Evolutionary conservation across 2,113 vertebrate species (phyloP), one percentile per base, ranked within the genome.

Genomic region (Albula goreensis): DNA sequence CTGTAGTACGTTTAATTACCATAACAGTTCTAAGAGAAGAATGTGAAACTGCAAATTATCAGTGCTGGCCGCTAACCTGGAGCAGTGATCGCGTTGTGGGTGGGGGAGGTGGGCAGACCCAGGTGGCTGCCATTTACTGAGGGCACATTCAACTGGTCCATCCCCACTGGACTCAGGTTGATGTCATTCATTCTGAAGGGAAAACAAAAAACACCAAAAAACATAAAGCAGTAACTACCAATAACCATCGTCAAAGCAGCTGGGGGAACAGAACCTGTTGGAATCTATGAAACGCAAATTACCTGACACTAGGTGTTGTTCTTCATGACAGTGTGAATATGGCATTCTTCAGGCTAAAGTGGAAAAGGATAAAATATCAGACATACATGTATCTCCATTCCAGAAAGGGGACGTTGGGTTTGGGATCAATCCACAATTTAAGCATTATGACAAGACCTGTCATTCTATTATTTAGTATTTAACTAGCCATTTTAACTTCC

Each of bases 81-180:
- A 60, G 97, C 92, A 86, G 97, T 90, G 86, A 99, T 97, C 89
- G 97, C 52, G 57, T 96, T 99, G 94, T 99, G 98, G 48, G 97
- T 96, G 80, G 98, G 98, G 7, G 98, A 99, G 0, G 96, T 95
- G 89, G 97, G 93, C 93, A 99, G 93, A 11, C 98, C 97, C 88
- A 99, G 92, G 92, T 99, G 98, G 91, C 95, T 94, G 89, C 96
- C 96, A 94, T 96, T 97, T 91, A 98, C 97, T 11, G 98, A 96
- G 86, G 98, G 95, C 85, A 97, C 96, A 86, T 96, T 96, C 91
- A 99, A 96, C 93, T 98, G 97, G 93, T 99, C 98, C 98, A 99
- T 99, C 92, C 98, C 98, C 93, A 99, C 97, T 50, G 97, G 96
- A 91, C 97, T 99, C 91, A 99, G 93, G 93, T 98, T 99, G 96